phyloP scores from a whole-genome alignment of 2,888 invertebrate genomes.

The Merodon equestris region DNA sequence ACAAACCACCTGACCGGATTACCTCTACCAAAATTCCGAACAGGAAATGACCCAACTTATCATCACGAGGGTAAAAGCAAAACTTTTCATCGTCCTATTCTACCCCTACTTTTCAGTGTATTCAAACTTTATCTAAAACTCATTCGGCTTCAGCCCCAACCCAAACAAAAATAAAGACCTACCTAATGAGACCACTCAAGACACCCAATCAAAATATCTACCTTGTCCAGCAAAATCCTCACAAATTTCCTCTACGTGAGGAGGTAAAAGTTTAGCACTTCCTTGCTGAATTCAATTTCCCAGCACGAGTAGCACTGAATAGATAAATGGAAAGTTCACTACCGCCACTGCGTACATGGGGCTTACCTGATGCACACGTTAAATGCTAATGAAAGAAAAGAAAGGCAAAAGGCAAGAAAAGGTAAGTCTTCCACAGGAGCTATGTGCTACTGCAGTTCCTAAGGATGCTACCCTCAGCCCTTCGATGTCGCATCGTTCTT shows the following conservation, averaged over 20 bases:
- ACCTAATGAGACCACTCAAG: conserved; percentile 39
- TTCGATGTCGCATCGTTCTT: no score
- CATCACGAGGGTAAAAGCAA: no score
- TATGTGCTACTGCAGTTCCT: no score
- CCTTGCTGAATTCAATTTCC: conserved; percentile 50
- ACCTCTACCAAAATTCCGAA: conserved; percentile 1
- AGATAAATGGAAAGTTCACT: background rate
- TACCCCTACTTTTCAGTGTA: no score
- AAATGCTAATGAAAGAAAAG: conserved; percentile 1
- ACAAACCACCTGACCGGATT: background rate
- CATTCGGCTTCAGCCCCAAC: background rate
- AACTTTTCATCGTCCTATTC: no score
- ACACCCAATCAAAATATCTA: conserved; percentile 43
- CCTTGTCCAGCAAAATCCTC: conserved; percentile 11
- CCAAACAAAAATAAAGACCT: conserved; percentile 15
- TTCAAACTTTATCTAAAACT: conserved; percentile 21
- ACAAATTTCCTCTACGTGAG: background rate
- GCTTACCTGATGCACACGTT: no score
- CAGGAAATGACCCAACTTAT: no score
- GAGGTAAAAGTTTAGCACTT: conserved; percentile 34
- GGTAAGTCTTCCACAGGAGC: conserved; percentile 1
- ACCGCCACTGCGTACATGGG: no score
- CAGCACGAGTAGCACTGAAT: conserved; percentile 13
- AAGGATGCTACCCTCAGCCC: no score
- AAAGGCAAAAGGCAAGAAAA: conserved; percentile 6